Percentiles rank a stretch among this genome's conserved stretches.
Conservation (phyloP, 2,797 vertebrate genomes). For the Crossoptilon crossoptilon region DNA sequence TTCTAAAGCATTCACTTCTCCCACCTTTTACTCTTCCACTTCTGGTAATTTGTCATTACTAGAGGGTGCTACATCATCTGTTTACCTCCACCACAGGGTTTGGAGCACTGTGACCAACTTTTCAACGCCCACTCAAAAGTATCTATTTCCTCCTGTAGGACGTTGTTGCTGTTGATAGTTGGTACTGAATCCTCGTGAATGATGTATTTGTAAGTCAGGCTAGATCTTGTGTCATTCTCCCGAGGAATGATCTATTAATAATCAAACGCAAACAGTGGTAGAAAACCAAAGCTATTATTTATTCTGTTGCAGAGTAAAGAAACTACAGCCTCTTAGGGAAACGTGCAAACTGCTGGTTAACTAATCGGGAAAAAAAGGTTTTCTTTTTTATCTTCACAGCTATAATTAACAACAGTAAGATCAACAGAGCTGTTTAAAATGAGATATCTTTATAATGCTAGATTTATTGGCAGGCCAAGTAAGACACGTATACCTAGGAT, state of each 20-base stretch:
- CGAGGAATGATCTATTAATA: slow-evolving; percentile 90
- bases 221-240: slow-evolving; percentile 92
- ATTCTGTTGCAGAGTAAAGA: background rate
- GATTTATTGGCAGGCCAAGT: background rate
- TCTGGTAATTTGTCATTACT: too few species aligned
- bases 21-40: background rate
- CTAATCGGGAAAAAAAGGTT: accelerated
- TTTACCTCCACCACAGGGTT: slow-evolving; percentile 93
- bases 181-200: slow-evolving; percentile 96
- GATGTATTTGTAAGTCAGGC: slow-evolving; percentile 94
- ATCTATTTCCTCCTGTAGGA: slow-evolving; percentile 91
- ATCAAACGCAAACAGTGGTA: background rate
- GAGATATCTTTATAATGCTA: background rate
- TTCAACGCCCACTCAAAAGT: slow-evolving; percentile 96
- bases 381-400: background rate
- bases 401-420: background rate
- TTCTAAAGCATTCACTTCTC: background rate
- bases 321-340: background rate
- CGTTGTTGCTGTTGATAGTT: slow-evolving; percentile 93
- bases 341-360: background rate
- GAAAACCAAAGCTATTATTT: background rate
- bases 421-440: background rate
- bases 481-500: background rate
- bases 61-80: background rate
- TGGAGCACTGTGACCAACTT: slow-evolving; percentile 96